Base-by-base conservation (phyloP, 2,113 vertebrate species). In the Stigmatopora nigra region DNA sequence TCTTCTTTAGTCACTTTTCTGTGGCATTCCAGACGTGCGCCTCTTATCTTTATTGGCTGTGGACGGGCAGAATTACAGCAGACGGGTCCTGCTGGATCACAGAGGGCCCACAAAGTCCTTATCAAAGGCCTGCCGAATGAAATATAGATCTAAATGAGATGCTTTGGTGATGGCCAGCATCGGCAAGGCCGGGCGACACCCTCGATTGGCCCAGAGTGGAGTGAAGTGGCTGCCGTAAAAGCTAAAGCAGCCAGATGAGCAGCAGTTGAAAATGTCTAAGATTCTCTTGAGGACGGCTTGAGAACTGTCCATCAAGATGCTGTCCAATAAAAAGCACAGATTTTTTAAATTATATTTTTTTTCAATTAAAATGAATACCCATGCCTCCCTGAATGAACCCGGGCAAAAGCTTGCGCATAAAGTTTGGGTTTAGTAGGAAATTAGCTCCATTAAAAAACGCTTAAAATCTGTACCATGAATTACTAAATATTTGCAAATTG, bases 11-110 rank as follows among this genome's bases (percentile, higher is more conserved):
- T 73, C 82, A 79, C 82, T 78, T 82, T 70, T 61, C 66, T 0
- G 76, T 76, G 74, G 71, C 85, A 88, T 88, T 88, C 88, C 87
- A 76, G 67, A 67, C 62, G 45, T 71, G 71, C 65, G 0, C 53
- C 75, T 78, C 84, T 88, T 88, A 88, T 88, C 87, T 88, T 88
- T 88, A 88, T 87, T 83, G 79, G 80, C 80, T 79, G 84, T 77
- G 77, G 78, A 81, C 77, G 72, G 65, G 75, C 70, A 75, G 78
- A 78, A 77, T 75, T 73, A 51, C 73, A 5, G 69, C 71, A 71
- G 74, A 75, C 77, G 0, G 60, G 71, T 75, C 69, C 55, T 49
- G 53, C 68, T 68, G 65, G 78, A 82, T 59, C 78, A 71, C n/a
- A 58, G 65, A 77, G 51, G 67, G 72, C 75, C 70, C 64, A 16